These are phyloP conservation scores for Ectemnius cavifrons DNA, from an alignment of 2,888 invertebrate genomes.

Conservation along the genomic window DNA sequence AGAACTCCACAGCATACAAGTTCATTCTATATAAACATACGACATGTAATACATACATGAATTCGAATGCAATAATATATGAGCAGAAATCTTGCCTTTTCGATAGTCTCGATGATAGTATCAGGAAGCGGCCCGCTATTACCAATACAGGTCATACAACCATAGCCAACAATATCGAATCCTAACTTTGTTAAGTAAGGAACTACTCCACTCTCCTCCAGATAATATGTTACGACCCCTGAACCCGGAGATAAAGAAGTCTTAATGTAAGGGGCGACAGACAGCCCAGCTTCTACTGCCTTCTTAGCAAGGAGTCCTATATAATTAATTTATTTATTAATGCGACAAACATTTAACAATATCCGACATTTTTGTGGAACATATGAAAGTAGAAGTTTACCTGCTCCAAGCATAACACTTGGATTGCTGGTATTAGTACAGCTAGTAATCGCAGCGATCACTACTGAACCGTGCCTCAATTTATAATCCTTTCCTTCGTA, in stretches of 20 bases:
- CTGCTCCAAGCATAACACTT: constrained; percentile 98
- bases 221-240: constrained; percentile 95
- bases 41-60: neutral
- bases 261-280: constrained; percentile 95
- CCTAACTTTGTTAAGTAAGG: constrained; percentile 92
- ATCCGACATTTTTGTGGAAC: neutral
- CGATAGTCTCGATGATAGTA: constrained; percentile 74
- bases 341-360: neutral
- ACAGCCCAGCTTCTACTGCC: constrained; percentile 93
- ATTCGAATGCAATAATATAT: neutral
- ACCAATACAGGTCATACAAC: constrained; percentile 99
- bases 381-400: constrained; percentile 76
- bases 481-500: constrained; percentile 89
- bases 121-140: constrained; percentile 98
- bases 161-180: constrained; percentile 98
- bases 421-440: constrained; percentile 99
- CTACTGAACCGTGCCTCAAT: constrained; percentile 93
- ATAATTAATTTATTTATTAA: constrained; percentile 2
- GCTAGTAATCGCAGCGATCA: constrained; percentile 98
- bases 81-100: constrained; percentile 61
- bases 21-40: constrained; percentile 83
- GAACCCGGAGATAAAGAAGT: constrained; percentile 98
- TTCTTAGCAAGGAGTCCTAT: constrained; percentile 93
- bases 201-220: constrained; percentile 93
- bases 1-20: constrained; percentile 97